Evolutionary conservation across 2,113 vertebrate genomes (phyloP), one percentile per base, ranked within the genome.

Genomic region (Scortum barcoo): DNA sequence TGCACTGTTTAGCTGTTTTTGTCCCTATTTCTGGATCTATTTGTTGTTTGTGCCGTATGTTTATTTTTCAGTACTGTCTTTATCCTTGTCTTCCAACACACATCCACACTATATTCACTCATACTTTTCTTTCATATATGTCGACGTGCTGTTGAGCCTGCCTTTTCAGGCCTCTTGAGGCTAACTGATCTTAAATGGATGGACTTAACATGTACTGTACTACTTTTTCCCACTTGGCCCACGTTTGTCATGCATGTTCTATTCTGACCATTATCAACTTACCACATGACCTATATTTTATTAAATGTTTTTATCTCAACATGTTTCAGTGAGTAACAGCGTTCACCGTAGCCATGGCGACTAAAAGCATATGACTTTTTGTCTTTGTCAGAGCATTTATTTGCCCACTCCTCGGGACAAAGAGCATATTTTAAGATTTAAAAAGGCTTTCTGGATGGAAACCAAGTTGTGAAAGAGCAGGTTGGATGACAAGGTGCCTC

Each of bases 331-430:
- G 50, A 61, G 70, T 53, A 26, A 12, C 44, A 24, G 20, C 22
- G 14, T 30, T 36, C 16, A 5, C n/a, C 0, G 72, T 86, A 48
- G 75, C 86, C 83, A 89, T 80, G 81, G 75, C 9, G n/a, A 88
- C 83, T 89, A 88, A 91, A 84, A 89, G 83, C 86, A 53, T 75
- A 51, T n/a, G 9, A 78, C 81, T 76, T 85, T 46, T 54, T 50
- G 20, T 67, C 22, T 85, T 76, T 46, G 66, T 78, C 74, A 33
- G 68, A 58, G 16, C n/a, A 38, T 72, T 75, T 72, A 62, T 69
- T 79, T 70, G 66, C 8, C 76, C 44, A 17, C 30, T 66, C 46
- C 46, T 75, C 61, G 57, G 62, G 44, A 69, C 44, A 74, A 74
- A 51, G n/a, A 12, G 30, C 20, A 57, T 14, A 42, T 65, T 71